These are phyloP conservation scores for Tauraco hartlaubi DNA, from an alignment of 2,797 vertebrate genomes.

Conservation along the genomic window DNA sequence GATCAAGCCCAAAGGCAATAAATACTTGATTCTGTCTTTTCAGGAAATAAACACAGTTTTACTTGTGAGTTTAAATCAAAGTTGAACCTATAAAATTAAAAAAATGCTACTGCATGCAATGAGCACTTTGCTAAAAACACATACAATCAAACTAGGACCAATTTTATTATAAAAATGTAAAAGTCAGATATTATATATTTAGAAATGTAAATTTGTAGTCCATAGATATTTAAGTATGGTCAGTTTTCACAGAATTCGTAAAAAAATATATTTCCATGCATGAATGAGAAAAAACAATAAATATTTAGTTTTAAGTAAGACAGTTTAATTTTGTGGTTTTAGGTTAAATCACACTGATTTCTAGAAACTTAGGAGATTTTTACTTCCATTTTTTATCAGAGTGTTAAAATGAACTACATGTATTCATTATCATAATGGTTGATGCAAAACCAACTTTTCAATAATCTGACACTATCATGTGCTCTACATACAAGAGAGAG, in stretches of 20 bases:
- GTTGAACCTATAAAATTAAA: not conserved
- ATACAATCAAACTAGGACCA: not conserved
- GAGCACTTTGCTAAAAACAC: not conserved
- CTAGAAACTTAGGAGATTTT: not conserved
- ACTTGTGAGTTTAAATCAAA: not conserved
- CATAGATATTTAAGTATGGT: not conserved
- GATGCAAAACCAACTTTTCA: not conserved
- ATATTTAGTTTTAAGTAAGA: not conserved
- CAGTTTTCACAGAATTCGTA: not conserved
- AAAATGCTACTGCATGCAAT: not conserved
- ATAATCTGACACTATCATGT: not conserved
- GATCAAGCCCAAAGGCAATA: conserved; percentile 13
- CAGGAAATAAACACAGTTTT: not conserved
- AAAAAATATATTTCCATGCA: not conserved
- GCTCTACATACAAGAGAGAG: too few species aligned
- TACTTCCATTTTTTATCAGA: not conserved
- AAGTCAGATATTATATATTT: not conserved
- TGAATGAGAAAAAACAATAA: not conserved
- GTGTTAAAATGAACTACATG: accelerated
- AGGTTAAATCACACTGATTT: not conserved
- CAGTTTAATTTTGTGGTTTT: not conserved
- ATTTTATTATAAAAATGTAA: not conserved
- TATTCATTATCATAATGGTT: not conserved
- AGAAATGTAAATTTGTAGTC: not conserved
- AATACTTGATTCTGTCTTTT: not conserved